phyloP scores from a whole-genome alignment of 2,888 invertebrate species.

The Trichopria drosophilae region DNA sequence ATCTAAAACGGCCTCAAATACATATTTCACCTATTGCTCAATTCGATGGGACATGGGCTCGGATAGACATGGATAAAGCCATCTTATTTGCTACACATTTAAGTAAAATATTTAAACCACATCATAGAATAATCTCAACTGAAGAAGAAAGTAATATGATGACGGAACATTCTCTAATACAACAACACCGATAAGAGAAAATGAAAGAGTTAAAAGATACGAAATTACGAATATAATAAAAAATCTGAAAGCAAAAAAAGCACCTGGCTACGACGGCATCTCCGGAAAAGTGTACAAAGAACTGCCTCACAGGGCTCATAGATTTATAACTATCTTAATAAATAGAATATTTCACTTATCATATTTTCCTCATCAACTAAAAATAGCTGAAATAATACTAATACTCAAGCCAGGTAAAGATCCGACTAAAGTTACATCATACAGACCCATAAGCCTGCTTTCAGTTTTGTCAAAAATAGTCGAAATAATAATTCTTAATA shows the following conservation, averaged over 20 bases:
- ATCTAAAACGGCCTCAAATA: no score
- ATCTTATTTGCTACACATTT: neutral
- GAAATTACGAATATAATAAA: neutral
- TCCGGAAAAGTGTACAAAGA: neutral
- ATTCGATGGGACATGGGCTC: no score
- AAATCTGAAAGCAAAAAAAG: neutral
- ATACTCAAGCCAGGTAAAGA: slow-evolving; percentile 3
- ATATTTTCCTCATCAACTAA: neutral
- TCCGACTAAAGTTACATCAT: neutral
- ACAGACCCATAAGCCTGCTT: slow-evolving; percentile 16
- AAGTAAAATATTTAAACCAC: neutral
- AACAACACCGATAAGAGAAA: neutral
- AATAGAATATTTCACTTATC: no score
- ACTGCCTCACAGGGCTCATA: no score
- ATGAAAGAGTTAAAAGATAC: no score
- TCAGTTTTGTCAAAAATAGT: slow-evolving; percentile 11
- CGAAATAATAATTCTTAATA: slow-evolving; percentile 11
- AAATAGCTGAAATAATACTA: neutral
- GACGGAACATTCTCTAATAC: neutral
- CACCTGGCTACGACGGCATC: neutral
- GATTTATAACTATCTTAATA: no score
- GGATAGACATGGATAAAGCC: neutral
- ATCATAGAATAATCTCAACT: no score
- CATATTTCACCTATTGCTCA: no score
- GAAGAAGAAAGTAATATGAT: neutral